These are phyloP conservation scores for Theocolax elegans DNA, from an alignment of 1,140 invertebrate species.

Conservation along the genomic window DNA sequence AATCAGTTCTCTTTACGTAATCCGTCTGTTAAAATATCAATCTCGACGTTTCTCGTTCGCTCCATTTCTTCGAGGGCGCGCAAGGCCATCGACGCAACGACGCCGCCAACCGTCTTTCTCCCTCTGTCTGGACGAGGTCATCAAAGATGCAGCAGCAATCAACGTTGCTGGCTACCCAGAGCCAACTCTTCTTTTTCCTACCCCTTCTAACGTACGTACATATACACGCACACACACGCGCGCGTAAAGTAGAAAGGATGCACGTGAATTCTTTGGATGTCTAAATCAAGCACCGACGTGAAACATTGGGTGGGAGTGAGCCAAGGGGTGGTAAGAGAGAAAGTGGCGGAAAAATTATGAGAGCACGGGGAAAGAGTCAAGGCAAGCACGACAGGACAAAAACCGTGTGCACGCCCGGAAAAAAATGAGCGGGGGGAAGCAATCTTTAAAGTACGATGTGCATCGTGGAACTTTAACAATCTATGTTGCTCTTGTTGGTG, in stretches of 20 bases:
- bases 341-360: background rate
- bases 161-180: slow-evolving; percentile 49
- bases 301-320: slow-evolving; percentile 45
- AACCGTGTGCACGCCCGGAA: slow-evolving; percentile 1
- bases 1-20: slow-evolving; percentile 61
- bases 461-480: slow-evolving; percentile 3
- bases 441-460: slow-evolving; percentile 22
- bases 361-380: too few relatives aligned
- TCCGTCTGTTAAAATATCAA: slow-evolving; percentile 67
- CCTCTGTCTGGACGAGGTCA: slow-evolving; percentile 63
- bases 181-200: slow-evolving; percentile 44
- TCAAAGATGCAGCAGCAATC: slow-evolving; percentile 69
- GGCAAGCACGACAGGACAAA: slow-evolving; percentile 7
- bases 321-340: slow-evolving; percentile 26
- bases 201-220: background rate
- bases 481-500: too few relatives aligned
- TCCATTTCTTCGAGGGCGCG: slow-evolving; percentile 39
- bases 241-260: slow-evolving; percentile 12
- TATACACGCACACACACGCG: background rate
- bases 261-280: slow-evolving; percentile 60
- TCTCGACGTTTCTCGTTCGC: slow-evolving; percentile 57
- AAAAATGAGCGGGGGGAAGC: slow-evolving; percentile 16
- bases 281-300: slow-evolving; percentile 59
- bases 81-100: slow-evolving; percentile 1
- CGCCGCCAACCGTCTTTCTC: slow-evolving; percentile 15